Conservation (phyloP, 2,888 invertebrate genomes). For the Aplocera efformata region DNA sequence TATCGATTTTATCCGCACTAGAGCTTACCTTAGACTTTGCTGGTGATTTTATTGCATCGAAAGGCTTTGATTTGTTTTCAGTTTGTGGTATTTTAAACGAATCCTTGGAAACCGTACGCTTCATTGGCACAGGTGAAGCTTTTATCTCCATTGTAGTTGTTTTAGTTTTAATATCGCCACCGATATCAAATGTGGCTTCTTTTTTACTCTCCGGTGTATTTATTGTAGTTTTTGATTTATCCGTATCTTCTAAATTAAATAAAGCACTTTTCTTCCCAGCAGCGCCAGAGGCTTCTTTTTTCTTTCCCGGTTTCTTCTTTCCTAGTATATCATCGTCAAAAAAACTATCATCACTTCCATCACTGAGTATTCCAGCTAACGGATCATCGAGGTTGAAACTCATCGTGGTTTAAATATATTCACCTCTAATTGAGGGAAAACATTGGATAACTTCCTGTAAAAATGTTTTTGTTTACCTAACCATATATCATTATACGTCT, state of each 20-base stretch:
- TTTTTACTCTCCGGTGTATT: constrained; percentile 37
- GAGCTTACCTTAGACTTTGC: constrained; percentile 47
- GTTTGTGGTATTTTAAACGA: constrained; percentile 41
- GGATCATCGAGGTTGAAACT: constrained; percentile 83
- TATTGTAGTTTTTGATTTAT: constrained; percentile 35
- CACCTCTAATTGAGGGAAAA: too few relatives aligned
- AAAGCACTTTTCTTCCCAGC: constrained; percentile 61
- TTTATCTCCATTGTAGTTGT: constrained; percentile 37
- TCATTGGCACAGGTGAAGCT: constrained; percentile 45
- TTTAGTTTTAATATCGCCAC: constrained; percentile 37
- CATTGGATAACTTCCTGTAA: too few relatives aligned
- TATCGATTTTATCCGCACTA: constrained; percentile 53
- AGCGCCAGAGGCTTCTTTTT: constrained; percentile 45
- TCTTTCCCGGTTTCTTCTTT: constrained; percentile 62
- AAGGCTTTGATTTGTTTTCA: constrained; percentile 38
- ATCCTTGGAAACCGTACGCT: constrained; percentile 51
- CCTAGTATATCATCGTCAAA: constrained; percentile 82
- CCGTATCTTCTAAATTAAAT: constrained; percentile 56
- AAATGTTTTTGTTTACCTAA: too few relatives aligned
- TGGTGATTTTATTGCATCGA: constrained; percentile 48
- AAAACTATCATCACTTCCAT: constrained; percentile 86
- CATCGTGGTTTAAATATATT: constrained; percentile 50
- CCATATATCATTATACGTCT: too few relatives aligned
- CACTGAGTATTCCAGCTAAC: constrained; percentile 83
- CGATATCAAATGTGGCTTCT: constrained; percentile 41